These are phyloP conservation scores for Nyctibius bracteatus DNA, from an alignment of 2,113 vertebrate genomes.

Conservation along the genomic window DNA sequence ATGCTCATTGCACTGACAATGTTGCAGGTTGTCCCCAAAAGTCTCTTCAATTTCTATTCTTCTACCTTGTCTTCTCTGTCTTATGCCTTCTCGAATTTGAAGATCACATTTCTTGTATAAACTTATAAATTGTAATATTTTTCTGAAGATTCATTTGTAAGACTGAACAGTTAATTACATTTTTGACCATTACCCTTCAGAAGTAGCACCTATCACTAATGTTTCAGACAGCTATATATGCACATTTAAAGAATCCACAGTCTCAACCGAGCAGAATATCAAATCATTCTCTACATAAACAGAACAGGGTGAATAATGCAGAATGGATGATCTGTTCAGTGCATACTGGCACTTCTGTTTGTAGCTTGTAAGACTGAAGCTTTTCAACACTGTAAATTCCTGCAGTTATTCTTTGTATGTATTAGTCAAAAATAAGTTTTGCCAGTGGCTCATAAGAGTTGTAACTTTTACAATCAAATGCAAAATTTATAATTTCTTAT, in stretches of 20 bases:
- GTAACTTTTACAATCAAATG: not conserved
- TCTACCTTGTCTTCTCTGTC: not conserved
- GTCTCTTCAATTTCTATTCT: not conserved
- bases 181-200: not conserved
- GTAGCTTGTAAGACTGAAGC: not conserved
- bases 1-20: not conserved
- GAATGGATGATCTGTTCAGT: not conserved
- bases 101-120: not conserved
- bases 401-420: no score
- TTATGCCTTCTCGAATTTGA: not conserved
- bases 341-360: not conserved
- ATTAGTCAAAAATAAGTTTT: not conserved
- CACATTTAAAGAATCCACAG: not conserved
- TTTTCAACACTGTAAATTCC: not conserved
- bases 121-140: not conserved
- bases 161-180: fast-evolving
- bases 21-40: not conserved
- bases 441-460: not conserved
- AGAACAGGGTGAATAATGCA: not conserved
- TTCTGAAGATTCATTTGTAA: not conserved
- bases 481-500: not conserved
- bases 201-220: not conserved
- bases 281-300: not conserved
- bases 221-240: not conserved
- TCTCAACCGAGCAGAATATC: not conserved